Evolutionary conservation across 2,113 vertebrate genomes (phyloP), one percentile per base, ranked within the genome.

Genomic region (Elephas maximus): DNA sequence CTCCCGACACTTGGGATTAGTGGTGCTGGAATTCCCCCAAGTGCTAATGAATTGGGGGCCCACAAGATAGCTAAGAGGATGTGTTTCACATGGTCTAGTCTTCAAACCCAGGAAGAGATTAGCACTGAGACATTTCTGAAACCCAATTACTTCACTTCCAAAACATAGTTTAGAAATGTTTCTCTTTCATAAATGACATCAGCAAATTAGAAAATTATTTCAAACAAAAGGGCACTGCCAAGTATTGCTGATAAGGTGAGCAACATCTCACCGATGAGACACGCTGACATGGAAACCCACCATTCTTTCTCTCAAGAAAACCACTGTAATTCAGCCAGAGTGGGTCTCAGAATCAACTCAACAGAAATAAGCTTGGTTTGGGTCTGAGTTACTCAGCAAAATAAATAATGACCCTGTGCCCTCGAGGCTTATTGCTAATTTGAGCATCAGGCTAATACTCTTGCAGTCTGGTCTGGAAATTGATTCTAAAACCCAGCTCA

Each of bases 381-480:
- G 51, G 90, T 95, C 98, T 83, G 87, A 94, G 96, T 96, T 97
- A 98, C 97, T 98, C 97, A 98, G 97, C 95, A 98, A 98, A 98
- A 98, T 98, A 98, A 98, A 98, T 97, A 97, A 98, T 97, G 95
- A 96, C 88, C 96, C 88, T 15, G 0, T 95, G 94, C 88, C 97
- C 98, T 74, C 30, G 96, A 93, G 88, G 92, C 93, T 88, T 48
- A 81, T 60, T 80, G 97, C 76, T 82, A 3, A 91, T 93, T 57
- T 67, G 6, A 89, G 76, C 71, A 91, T 15, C 77, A 87, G 69
- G 92, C 88, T 95, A 74, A 90, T 33, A 23, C 15, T 41, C 53
- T 84, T 30, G 2, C 88, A 63, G 84, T 45, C 67, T 18, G 57
- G 90, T 76, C 82, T 76, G 67, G 82, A 44, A 24, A 57, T 82